phyloP scores from a whole-genome alignment of 1,140 invertebrate genomes.

The Drosophila suzukii region DNA sequence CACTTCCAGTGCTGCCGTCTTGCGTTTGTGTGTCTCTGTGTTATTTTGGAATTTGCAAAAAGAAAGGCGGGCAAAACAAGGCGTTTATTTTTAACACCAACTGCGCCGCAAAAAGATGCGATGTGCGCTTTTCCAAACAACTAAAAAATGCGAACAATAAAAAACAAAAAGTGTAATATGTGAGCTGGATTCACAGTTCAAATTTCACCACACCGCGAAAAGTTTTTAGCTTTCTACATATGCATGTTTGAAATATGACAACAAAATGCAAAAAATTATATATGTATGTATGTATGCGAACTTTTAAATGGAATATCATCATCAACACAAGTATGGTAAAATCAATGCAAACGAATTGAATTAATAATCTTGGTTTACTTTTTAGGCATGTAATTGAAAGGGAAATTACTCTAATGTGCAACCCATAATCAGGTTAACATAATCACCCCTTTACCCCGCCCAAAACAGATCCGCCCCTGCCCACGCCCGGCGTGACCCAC shows the following conservation, averaged over 20 bases:
- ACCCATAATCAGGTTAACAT: background rate
- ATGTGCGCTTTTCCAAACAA: conserved; percentile 31
- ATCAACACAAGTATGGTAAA: background rate
- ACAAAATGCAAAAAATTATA: no score
- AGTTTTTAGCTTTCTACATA: background rate
- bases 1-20: conserved; percentile 28
- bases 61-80: conserved; percentile 9
- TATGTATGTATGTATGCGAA: no score
- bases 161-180: conserved; percentile 18
- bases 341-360: no score
- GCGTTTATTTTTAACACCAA: conserved; percentile 57
- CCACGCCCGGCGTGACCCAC: conserved; percentile 27
- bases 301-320: background rate
- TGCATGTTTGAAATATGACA: background rate
- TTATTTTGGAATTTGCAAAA: conserved; percentile 43
- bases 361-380: no score
- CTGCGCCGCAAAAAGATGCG: conserved; percentile 42
- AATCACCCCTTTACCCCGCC: background rate
- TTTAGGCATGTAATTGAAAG: no score
- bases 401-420: no score
- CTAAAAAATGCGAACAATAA: conserved; percentile 2
- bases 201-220: conserved; percentile 6
- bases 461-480: background rate
- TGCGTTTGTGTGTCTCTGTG: conserved; percentile 5
- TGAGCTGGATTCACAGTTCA: conserved; percentile 14